A percentile compares a stretch with the other conserved stretches of the same genome.
phyloP scores from a whole-genome alignment of 2,888 invertebrate genomes.

The Alloscopus bannaensis region DNA sequence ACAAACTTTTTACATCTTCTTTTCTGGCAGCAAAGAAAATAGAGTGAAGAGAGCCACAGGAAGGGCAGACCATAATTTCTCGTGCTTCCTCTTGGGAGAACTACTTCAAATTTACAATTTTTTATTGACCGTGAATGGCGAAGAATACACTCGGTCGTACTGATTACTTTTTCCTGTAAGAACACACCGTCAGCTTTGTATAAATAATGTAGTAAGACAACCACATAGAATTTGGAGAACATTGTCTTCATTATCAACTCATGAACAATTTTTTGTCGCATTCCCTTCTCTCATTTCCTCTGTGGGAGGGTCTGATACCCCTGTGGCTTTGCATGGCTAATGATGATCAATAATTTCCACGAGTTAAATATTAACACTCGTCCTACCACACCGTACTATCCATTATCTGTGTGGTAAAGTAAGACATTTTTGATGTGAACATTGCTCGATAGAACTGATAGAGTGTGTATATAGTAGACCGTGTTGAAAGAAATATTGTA shows the following conservation, averaged over 20 bases:
- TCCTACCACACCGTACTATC: constrained; percentile 26
- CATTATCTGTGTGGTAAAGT: constrained; percentile 42
- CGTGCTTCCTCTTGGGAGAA: background rate
- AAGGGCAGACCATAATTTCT: background rate
- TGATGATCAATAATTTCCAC: constrained; percentile 54
- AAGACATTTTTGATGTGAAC: constrained; percentile 12
- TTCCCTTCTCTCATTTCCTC: constrained; percentile 55
- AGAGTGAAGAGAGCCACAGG: background rate
- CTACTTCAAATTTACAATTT: background rate
- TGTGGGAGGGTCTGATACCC: constrained; percentile 31
- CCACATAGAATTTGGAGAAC: background rate
- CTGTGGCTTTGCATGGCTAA: constrained; percentile 48
- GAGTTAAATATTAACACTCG: constrained; percentile 27
- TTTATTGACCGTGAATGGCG: background rate
- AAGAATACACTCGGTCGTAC: background rate
- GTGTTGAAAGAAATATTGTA: no score
- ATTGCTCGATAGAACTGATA: background rate
- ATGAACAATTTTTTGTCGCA: constrained; percentile 37
- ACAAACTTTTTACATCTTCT: constrained; percentile 38
- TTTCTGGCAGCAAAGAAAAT: background rate
- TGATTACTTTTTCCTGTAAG: background rate
- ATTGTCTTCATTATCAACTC: constrained; percentile 19
- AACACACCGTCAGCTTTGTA: background rate
- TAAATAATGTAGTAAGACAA: background rate
- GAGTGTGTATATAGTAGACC: no score